phyloP scores from a whole-genome alignment of 2,797 vertebrate species.

The Acridotheres tristis region DNA sequence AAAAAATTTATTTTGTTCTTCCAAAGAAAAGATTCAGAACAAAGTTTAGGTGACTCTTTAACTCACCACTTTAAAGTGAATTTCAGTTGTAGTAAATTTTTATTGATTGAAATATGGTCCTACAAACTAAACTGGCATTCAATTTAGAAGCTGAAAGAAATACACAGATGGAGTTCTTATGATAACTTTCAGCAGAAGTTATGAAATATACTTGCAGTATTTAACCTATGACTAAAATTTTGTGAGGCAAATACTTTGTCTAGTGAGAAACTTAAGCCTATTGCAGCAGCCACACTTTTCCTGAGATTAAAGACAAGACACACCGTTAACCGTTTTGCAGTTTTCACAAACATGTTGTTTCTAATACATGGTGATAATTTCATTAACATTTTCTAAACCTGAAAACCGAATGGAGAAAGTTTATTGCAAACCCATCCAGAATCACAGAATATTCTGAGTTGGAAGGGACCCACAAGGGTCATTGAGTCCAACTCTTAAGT shows the following conservation, averaged over 20 bases:
- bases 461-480: not conserved
- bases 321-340: not conserved
- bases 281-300: not conserved
- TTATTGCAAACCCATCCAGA: not conserved
- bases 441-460: not conserved
- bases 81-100: not conserved
- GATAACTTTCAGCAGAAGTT: not conserved
- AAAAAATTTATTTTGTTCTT: not conserved
- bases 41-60: not conserved
- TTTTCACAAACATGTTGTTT: not conserved
- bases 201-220: not conserved
- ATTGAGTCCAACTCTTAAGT: not conserved
- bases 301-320: not conserved
- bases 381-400: not conserved
- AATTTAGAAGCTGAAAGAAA: not conserved
- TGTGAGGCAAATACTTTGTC: not conserved
- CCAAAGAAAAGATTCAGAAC: not conserved
- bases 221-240: not conserved
- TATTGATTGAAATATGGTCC: not conserved
- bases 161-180: not conserved
- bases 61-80: not conserved
- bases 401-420: not conserved
- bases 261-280: not conserved
- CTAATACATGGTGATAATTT: not conserved
- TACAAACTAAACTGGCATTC: not conserved